Percentiles rank a stretch among this genome's conserved stretches.
Evolutionary conservation across 2,797 vertebrate genomes (phyloP).

Genomic region (Silurus lanzhouensis): DNA sequence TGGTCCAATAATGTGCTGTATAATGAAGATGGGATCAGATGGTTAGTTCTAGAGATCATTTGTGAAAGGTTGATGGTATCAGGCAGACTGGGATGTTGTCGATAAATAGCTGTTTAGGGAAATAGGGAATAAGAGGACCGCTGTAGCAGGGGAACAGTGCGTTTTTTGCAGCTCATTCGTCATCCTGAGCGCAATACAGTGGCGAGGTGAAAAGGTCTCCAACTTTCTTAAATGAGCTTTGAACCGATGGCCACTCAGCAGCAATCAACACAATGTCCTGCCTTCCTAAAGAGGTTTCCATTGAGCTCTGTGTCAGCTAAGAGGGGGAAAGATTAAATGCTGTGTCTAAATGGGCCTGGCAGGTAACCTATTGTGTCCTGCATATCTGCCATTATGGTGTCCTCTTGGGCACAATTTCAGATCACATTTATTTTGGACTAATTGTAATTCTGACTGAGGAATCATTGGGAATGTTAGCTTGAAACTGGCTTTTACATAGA

Average conservation of each 20-base stretch:
- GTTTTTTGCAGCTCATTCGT: constrained; percentile 58
- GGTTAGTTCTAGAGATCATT: constrained; percentile 34
- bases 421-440: constrained; percentile 19
- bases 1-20: neutral
- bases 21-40: constrained; percentile 14
- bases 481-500: neutral
- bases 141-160: constrained; percentile 40
- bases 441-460: constrained; percentile 29
- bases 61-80: constrained; percentile 36
- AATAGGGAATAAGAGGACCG: constrained; percentile 28
- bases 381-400: constrained; percentile 37
- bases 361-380: constrained; percentile 50
- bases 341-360: constrained; percentile 43
- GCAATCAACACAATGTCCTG: constrained; percentile 47
- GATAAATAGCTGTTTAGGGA: constrained; percentile 51
- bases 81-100: constrained; percentile 34
- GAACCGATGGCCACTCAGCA: constrained; percentile 46
- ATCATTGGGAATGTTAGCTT: neutral
- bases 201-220: constrained; percentile 56
- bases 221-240: constrained; percentile 57
- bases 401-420: constrained; percentile 37
- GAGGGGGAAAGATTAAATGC: constrained; percentile 57
- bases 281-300: constrained; percentile 51
- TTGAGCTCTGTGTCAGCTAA: constrained; percentile 51
- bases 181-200: constrained; percentile 39